phyloP scores from a whole-genome alignment of 2,113 vertebrate species.

The Catharus bicknelli region DNA sequence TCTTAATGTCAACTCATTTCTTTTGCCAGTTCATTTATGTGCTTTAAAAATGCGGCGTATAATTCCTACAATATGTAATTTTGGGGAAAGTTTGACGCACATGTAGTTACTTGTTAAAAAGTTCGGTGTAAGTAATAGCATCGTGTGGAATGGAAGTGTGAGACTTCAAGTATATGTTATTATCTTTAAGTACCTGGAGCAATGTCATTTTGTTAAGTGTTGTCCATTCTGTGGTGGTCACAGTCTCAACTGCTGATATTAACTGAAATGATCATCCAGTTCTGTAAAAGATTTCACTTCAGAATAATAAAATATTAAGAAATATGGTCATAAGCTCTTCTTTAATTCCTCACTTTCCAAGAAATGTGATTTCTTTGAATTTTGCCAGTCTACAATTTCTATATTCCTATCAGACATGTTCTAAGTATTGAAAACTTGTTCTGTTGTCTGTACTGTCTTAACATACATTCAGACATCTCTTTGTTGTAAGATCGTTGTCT shows the following conservation, averaged over 20 bases:
- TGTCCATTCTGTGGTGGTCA: background rate
- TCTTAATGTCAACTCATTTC: background rate
- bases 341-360: background rate
- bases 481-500: background rate
- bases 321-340: background rate
- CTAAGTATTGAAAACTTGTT: background rate
- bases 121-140: background rate
- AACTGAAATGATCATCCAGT: background rate
- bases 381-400: background rate
- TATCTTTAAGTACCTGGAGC: background rate
- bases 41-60: background rate
- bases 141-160: background rate
- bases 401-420: background rate
- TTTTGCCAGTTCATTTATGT: background rate
- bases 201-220: background rate
- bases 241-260: background rate
- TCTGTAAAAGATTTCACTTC: constrained; percentile 17
- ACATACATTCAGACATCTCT: background rate
- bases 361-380: background rate
- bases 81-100: background rate
- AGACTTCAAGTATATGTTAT: background rate
- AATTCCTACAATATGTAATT: background rate
- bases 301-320: constrained; percentile 1
- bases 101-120: background rate
- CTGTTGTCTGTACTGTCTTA: background rate